These are phyloP conservation scores for Myotis vivesi DNA, from an alignment of 2,797 vertebrate species.

Conservation along the genomic window DNA sequence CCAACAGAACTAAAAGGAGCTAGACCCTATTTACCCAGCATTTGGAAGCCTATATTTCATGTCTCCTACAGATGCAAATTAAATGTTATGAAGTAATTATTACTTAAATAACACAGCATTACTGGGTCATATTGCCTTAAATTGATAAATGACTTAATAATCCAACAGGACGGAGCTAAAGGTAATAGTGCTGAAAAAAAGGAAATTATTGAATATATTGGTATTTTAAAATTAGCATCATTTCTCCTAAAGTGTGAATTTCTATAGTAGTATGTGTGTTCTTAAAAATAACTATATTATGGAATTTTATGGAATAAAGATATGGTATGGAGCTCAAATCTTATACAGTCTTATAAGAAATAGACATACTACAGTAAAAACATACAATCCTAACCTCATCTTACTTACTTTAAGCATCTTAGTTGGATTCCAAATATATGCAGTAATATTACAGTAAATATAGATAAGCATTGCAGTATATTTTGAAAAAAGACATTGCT, in stretches of 20 bases:
- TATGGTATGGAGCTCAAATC: neutral
- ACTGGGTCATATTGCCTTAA: neutral
- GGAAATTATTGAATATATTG: neutral
- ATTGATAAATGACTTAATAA: neutral
- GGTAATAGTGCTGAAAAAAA: neutral
- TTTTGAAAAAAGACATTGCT: neutral
- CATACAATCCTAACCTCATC: neutral
- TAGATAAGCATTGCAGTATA: neutral
- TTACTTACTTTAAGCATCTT: neutral
- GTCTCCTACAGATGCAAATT: neutral
- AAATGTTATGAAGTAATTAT: neutral
- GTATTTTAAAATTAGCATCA: neutral
- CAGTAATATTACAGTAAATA: neutral
- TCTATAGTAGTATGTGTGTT: neutral
- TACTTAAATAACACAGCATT: neutral
- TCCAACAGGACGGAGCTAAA: neutral
- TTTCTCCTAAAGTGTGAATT: neutral
- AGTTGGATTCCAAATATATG: conserved; percentile 37
- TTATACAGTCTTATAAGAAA: neutral
- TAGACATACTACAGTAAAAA: neutral
- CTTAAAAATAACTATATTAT: neutral
- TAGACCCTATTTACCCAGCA: neutral
- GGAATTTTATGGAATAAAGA: conserved; percentile 18
- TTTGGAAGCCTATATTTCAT: neutral
- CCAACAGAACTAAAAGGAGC: neutral